Evolutionary conservation across 1,140 invertebrate species (phyloP), one percentile per base, ranked within the genome.

Genomic region (Paracyclopina nana): DNA sequence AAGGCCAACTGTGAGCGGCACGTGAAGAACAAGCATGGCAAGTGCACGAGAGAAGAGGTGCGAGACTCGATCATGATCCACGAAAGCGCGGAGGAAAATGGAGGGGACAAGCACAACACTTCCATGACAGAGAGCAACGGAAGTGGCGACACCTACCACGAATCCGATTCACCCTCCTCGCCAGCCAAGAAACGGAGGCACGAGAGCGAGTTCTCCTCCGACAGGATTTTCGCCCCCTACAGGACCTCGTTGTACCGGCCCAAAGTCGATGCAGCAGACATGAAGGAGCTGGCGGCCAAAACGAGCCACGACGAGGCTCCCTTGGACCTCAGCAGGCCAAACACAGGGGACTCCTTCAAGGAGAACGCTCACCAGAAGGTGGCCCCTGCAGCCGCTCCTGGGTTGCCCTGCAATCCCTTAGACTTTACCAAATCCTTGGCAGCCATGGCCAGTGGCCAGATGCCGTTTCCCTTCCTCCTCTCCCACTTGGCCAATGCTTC

Each of bases 61-160:
- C 85, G 87, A 59, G 76, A 75, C 31, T 75, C 79, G 3, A 80
- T 90, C 42, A 81, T 83, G 40, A 84, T 85, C 57, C 81, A 86
- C 65, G 79, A 80, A 0, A 78, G 74, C 1, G 80, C 82, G 66
- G 80, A 85, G 54, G 16, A 38, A 16, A 38, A 20, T 9, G n/a
- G n/a, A n/a, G n/a, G n/a, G n/a, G n/a, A n/a, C n/a, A n/a, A n/a
- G n/a, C n/a, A n/a, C n/a, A n/a, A 52, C 42, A 43, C 41, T 38
- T 50, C 53, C 16, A 52, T 52, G 43, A 54, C 57, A 28, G 48
- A 56, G 12, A 41, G 53, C 16, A 24, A 28, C 1, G 25, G 43
- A 24, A 26, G 42, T 6, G 50, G 56, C 29, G 55, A 31, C 25
- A 16, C 31, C 22, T 44, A 50, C n/a, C 31, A 46, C 2, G 56